Conservation (phyloP, 1,140 invertebrate genomes). For the Calephelis nemesis region DNA sequence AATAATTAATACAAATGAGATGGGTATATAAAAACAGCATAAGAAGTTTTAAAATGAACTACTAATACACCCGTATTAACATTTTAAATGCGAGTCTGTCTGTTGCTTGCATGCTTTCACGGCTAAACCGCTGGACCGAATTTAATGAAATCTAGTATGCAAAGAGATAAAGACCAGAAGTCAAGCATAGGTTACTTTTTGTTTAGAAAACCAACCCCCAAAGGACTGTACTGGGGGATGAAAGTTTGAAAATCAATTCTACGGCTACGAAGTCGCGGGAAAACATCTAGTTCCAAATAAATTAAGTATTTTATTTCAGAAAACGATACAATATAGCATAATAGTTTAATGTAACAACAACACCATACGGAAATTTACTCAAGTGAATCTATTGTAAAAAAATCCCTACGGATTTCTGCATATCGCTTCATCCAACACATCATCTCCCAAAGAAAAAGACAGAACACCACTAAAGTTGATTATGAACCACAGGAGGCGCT, state of each 20-base stretch:
- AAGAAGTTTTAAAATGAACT: slow-evolving; percentile 18
- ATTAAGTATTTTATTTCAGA: slow-evolving; percentile 76
- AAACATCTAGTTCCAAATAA: slow-evolving; percentile 41
- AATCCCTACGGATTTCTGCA: slow-evolving; percentile 43
- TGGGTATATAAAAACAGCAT: slow-evolving; percentile 5
- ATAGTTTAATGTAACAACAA: slow-evolving; percentile 73
- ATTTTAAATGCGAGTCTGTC: too few relatives aligned
- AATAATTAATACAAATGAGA: slow-evolving; percentile 4
- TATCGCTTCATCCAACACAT: slow-evolving; percentile 45
- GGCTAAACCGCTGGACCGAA: too few relatives aligned
- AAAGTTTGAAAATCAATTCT: too few relatives aligned
- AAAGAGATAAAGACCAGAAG: too few relatives aligned
- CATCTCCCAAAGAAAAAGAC: slow-evolving; percentile 36
- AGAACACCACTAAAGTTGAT: slow-evolving; percentile 40
- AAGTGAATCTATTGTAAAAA: slow-evolving; percentile 55
- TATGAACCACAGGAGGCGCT: slow-evolving; percentile 35
- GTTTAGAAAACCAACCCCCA: too few relatives aligned
- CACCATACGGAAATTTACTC: slow-evolving; percentile 64
- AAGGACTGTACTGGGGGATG: too few relatives aligned
- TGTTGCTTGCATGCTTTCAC: too few relatives aligned
- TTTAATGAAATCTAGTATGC: too few relatives aligned
- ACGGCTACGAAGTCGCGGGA: too few relatives aligned
- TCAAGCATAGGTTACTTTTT: too few relatives aligned
- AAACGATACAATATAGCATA: slow-evolving; percentile 76
- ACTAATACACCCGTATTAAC: slow-evolving; percentile 17